A percentile compares a stretch with the other conserved stretches of the same genome.
phyloP scores from a whole-genome alignment of 2,113 vertebrate species.

The Onychorhynchus coronatus region DNA sequence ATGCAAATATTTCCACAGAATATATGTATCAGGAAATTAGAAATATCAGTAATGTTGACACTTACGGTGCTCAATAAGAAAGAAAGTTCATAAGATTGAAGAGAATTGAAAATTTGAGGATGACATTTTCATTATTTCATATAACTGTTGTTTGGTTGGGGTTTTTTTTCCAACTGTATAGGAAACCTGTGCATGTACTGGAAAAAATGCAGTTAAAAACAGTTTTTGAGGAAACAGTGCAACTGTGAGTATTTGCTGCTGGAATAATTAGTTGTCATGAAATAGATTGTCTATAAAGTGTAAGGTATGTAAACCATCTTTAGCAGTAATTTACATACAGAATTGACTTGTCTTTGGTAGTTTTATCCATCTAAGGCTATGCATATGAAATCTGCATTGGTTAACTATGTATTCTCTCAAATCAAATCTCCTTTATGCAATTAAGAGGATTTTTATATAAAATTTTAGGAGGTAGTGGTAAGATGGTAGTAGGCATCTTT shows the following conservation, averaged over 20 bases:
- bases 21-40: neutral
- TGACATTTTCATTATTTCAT: neutral
- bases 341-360: rapidly evolving
- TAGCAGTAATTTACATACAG: neutral
- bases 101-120: neutral
- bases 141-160: too few species aligned
- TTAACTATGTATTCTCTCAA: neutral
- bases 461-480: neutral
- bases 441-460: neutral
- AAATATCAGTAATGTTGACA: neutral
- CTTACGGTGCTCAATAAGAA: neutral
- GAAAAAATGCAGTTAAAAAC: neutral
- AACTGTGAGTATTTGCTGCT: neutral
- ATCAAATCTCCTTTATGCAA: neutral
- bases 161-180: neutral
- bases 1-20: neutral
- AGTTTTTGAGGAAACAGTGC: neutral
- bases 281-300: neutral
- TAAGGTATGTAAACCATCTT: neutral
- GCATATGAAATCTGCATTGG: neutral
- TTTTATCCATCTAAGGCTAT: neutral
- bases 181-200: neutral
- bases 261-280: neutral
- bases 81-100: neutral
- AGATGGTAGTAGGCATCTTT: neutral